A percentile compares a stretch with the other conserved stretches of the same genome.
Evolutionary conservation across 2,797 vertebrate species (phyloP).

Genomic region (Buceros bicornis): DNA sequence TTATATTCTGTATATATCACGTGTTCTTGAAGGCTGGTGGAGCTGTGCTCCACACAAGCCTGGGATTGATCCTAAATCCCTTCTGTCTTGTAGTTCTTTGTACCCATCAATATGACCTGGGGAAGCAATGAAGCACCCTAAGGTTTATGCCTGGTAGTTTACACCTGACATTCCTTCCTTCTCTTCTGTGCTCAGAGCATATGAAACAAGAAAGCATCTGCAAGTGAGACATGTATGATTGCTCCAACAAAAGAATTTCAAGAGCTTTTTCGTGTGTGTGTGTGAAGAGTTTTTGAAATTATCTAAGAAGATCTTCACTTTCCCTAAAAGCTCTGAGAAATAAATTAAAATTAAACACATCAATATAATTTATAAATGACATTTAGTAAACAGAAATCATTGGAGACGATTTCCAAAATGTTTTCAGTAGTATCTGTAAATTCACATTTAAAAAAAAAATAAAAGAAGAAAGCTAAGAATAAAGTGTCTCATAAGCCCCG

Average conservation of each 20-base stretch:
- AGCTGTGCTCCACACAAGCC: background rate
- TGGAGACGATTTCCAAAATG: background rate
- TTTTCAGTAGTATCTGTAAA: background rate
- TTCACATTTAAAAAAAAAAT: background rate
- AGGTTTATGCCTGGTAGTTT: background rate
- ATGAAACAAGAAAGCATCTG: background rate
- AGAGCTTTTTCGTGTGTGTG: background rate
- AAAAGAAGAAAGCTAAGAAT: background rate
- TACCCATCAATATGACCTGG: rapidly evolving
- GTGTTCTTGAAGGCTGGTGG: background rate
- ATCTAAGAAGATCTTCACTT: background rate
- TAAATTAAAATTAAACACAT: background rate
- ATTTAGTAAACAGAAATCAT: background rate
- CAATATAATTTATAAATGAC: background rate
- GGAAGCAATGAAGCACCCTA: background rate
- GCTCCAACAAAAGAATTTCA: background rate
- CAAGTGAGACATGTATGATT: background rate
- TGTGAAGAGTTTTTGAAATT: background rate
- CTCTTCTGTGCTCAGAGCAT: background rate
- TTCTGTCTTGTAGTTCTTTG: background rate
- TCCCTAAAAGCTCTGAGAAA: background rate
- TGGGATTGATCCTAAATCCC: background rate
- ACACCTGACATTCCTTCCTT: background rate
- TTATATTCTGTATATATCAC: background rate
- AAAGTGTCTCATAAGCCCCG: background rate